These are phyloP conservation scores for Folsomia manolachei DNA, from an alignment of 2,888 invertebrate species.

Conservation along the genomic window DNA sequence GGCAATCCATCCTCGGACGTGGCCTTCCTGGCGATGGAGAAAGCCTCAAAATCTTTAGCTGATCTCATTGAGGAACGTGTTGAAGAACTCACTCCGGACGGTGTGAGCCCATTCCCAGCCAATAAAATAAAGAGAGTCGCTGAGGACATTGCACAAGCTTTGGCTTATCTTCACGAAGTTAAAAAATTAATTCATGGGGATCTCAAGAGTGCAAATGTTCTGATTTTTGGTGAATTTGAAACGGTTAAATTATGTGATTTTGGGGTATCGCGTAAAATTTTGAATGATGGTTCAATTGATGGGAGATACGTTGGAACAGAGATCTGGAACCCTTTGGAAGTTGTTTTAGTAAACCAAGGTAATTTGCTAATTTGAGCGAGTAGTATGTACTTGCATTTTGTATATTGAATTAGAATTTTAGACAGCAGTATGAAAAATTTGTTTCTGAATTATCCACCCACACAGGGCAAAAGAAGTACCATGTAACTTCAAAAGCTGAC, in stretches of 20 bases:
- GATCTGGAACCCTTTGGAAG: conserved; percentile 78
- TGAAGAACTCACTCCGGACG: conserved; percentile 51
- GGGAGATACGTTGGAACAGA: conserved; percentile 69
- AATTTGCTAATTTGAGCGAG: no score
- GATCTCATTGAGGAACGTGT: conserved; percentile 68
- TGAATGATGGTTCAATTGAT: conserved; percentile 64
- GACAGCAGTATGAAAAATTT: neutral
- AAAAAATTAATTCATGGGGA: conserved; percentile 74
- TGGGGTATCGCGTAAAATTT: conserved; percentile 72
- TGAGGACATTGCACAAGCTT: conserved; percentile 65
- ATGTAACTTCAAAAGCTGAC: conserved; percentile 70
- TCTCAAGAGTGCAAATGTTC: conserved; percentile 76
- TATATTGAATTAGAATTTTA: neutral
- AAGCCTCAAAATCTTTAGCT: conserved; percentile 69
- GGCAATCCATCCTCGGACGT: conserved; percentile 57
- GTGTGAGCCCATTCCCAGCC: conserved; percentile 62
- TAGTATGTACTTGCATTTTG: neutral
- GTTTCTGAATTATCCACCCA: neutral
- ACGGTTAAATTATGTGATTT: conserved; percentile 80
- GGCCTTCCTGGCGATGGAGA: conserved; percentile 69
- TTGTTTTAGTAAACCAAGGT: conserved; percentile 55
- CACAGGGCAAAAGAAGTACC: conserved; percentile 49
- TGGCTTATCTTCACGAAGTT: conserved; percentile 73
- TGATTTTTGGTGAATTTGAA: conserved; percentile 68
- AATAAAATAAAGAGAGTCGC: conserved; percentile 63